Percentiles rank a stretch among this genome's conserved stretches.
phyloP scores from a whole-genome alignment of 1,140 invertebrate species.

The Diachasmimorpha longicaudata region DNA sequence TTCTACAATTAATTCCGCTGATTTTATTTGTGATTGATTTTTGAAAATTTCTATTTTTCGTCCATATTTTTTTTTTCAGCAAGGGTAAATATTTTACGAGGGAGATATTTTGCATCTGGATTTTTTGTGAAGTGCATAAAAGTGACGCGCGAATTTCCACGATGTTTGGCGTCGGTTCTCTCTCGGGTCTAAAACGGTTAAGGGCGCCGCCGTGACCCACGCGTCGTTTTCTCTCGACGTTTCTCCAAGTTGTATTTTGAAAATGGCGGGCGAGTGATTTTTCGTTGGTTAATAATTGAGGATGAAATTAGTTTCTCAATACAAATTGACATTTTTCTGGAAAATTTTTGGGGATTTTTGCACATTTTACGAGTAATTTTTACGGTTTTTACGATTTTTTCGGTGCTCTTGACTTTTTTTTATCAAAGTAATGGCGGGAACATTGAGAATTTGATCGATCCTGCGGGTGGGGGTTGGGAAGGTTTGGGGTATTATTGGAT shows the following conservation, averaged over 20 bases:
- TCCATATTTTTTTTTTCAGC: not conserved
- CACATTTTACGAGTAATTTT: not conserved
- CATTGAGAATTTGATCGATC: not conserved
- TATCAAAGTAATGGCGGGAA: constrained; percentile 20
- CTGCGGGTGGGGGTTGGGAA: not conserved
- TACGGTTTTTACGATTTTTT: not conserved
- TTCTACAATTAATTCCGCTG: not conserved
- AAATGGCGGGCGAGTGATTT: constrained; percentile 12
- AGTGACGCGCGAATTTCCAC: constrained; percentile 19
- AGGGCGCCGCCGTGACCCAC: constrained; percentile 28
- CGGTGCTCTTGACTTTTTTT: not conserved
- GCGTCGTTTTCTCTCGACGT: constrained; percentile 12
- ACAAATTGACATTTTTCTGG: not conserved
- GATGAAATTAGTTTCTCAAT: not conserved
- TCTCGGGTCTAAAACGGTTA: not conserved
- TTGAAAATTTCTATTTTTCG: not conserved
- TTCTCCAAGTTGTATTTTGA: not conserved
- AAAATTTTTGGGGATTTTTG: not conserved
- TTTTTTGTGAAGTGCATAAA: not conserved
- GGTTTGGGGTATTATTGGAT: not conserved
- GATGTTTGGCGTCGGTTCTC: constrained; percentile 20
- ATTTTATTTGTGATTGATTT: not conserved
- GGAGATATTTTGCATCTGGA: not conserved
- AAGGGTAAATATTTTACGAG: not conserved
- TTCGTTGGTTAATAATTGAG: not conserved